phyloP scores from a whole-genome alignment of 2,797 vertebrate genomes.

The Emydoidea blandingii region DNA sequence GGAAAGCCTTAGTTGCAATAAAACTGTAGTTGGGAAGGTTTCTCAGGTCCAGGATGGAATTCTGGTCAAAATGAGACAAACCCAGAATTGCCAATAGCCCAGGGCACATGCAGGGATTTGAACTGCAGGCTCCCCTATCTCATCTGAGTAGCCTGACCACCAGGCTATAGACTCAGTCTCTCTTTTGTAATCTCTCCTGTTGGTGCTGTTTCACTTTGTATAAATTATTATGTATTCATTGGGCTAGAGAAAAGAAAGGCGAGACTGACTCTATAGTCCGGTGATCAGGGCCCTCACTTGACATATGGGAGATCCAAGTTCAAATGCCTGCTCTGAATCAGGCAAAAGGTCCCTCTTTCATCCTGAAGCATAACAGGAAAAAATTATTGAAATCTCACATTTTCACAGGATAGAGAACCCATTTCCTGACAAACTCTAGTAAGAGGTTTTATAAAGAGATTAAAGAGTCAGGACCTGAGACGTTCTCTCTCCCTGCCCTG shows the following conservation, averaged over 20 bases:
- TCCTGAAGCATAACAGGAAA: neutral
- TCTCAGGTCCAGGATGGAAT: neutral
- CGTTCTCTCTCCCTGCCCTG: neutral
- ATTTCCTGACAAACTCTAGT: neutral
- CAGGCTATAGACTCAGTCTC: neutral
- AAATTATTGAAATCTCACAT: neutral
- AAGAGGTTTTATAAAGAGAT: neutral
- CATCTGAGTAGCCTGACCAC: neutral
- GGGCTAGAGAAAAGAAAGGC: too few species aligned
- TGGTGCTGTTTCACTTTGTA: neutral
- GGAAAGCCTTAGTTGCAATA: neutral
- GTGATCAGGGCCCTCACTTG: too few species aligned
- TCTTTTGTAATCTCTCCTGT: neutral
- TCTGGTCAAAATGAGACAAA: neutral
- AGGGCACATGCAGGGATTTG: neutral
- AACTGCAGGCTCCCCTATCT: neutral
- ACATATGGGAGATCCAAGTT: neutral
- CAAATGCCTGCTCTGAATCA: neutral
- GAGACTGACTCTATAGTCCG: neutral
- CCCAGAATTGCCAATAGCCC: neutral
- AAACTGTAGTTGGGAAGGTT: neutral
- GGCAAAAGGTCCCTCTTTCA: neutral
- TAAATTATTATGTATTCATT: neutral
- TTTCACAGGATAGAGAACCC: neutral
- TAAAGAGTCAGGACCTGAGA: neutral